Evolutionary conservation across 2,888 invertebrate genomes (phyloP), one percentile per base, ranked within the genome.

Genomic region (Melieria crassipennis): DNA sequence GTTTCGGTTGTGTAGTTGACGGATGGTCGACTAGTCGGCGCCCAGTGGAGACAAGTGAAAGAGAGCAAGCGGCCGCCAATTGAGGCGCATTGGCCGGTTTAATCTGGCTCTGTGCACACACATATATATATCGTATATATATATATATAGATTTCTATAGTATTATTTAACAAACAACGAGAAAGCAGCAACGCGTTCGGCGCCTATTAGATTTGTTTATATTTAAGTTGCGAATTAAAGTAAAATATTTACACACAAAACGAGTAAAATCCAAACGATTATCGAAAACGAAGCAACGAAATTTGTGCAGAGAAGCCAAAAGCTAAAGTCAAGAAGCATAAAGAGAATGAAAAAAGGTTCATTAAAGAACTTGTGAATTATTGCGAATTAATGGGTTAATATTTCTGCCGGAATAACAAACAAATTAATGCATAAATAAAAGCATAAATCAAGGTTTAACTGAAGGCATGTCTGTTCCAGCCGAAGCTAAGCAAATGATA

Each of bases 1-100:
- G 78, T 76, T 77, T 42, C 67, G 67, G 60, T n/a, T 10, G 47
- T 10, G 67, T 11, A 60, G 58, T 60, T 50, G 58, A 58, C 60
- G 67, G 58, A 65, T 30, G 42, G 5, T 4, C 42, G 46, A 42
- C 67, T 50, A 50, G 42, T n/a, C n/a, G 63, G n/a, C 56, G 48
- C 7, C 46, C 57, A 47, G 56, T 13, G 42, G 60, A 45, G 66
- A 45, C 58, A 3, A 60, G 45, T 61, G 63, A 57, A 67, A 47
- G 62, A 52, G 62, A 45, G 62, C 47, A 55, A 13, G 65, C 45
- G 46, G 56, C 65, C 7, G 7, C 11, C 11, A 13, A 42, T 58
- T 52, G 52, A 52, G 6, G 7, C 52, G 52, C 52, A 52, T 52
- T 9, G 5, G 10, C 52, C 7, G 52, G 9, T 13, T 30, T 13